Evolutionary conservation across 2,888 invertebrate species (phyloP).

Genomic region (Branchipolynoe longqiensis): DNA sequence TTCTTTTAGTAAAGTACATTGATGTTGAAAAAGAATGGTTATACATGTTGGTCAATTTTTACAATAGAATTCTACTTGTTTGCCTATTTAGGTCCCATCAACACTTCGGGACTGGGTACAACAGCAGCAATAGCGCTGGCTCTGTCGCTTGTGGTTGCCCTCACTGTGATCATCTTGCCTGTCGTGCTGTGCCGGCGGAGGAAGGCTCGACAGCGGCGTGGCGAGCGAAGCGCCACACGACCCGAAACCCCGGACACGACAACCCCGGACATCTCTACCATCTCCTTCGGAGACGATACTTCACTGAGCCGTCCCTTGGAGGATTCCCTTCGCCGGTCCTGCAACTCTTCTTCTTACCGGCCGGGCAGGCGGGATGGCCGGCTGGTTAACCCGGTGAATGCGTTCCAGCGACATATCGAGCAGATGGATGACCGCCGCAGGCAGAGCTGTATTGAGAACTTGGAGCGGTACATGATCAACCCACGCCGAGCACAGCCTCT

Average conservation of each 20-base stretch:
- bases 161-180: conserved; percentile 32
- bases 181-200: conserved; percentile 29
- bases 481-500: conserved; percentile 42
- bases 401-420: conserved; percentile 33
- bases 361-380: conserved; percentile 23
- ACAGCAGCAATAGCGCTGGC: conserved; percentile 13
- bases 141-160: not conserved
- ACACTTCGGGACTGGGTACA: conserved; percentile 21
- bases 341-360: conserved; percentile 9
- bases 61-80: no score
- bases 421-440: conserved; percentile 35
- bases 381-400: conserved; percentile 27
- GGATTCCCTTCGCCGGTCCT: conserved; percentile 26
- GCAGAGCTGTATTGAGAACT: conserved; percentile 35
- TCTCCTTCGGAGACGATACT: conserved; percentile 33
- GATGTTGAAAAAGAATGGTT: no score
- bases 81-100: not conserved
- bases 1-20: no score
- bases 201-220: conserved; percentile 15
- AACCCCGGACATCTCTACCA: conserved; percentile 40
- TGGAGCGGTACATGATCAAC: conserved; percentile 41
- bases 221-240: not conserved
- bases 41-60: no score
- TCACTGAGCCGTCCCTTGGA: conserved; percentile 29
- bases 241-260: conserved; percentile 27